phyloP scores from a whole-genome alignment of 2,113 vertebrate species.

The Macheiramphus alcinus region DNA sequence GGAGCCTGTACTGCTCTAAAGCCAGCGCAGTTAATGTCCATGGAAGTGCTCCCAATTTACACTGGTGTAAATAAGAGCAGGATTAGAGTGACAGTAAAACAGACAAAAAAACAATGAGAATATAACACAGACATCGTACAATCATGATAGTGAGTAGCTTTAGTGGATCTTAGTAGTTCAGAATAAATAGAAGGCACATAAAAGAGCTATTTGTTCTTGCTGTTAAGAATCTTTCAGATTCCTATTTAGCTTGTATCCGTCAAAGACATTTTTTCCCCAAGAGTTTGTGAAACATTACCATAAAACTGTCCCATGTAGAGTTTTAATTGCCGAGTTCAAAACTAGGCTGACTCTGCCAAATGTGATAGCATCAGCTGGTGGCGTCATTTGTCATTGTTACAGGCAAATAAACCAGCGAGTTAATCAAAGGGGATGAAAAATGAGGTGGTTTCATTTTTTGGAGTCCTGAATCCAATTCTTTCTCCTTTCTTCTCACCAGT shows the following conservation, averaged over 20 bases:
- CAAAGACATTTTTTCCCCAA: not conserved
- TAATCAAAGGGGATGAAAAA: conserved; percentile 60
- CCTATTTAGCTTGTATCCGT: not conserved
- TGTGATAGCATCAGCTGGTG: conserved; percentile 54
- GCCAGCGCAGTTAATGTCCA: not conserved
- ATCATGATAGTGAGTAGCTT: not conserved
- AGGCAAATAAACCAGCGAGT: conserved; percentile 34
- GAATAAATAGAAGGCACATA: not conserved
- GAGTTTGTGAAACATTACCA: not conserved
- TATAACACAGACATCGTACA: not conserved
- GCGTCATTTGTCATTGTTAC: conserved; percentile 54
- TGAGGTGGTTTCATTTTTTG: not conserved
- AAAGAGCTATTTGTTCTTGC: not conserved
- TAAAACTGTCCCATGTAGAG: conserved; percentile 12
- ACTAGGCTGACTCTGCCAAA: conserved; percentile 39
- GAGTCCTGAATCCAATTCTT: not conserved
- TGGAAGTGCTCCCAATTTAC: not conserved
- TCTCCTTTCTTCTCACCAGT: not conserved
- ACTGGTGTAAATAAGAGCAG: not conserved
- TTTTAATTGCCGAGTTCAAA: conserved; percentile 13
- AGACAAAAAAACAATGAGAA: not conserved
- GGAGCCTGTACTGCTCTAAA: not conserved
- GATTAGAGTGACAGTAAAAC: not conserved
- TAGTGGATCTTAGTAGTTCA: not conserved
- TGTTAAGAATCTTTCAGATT: not conserved